Base-by-base conservation (phyloP, 2,797 vertebrate genomes). In the Melanotaenia boesemani region DNA sequence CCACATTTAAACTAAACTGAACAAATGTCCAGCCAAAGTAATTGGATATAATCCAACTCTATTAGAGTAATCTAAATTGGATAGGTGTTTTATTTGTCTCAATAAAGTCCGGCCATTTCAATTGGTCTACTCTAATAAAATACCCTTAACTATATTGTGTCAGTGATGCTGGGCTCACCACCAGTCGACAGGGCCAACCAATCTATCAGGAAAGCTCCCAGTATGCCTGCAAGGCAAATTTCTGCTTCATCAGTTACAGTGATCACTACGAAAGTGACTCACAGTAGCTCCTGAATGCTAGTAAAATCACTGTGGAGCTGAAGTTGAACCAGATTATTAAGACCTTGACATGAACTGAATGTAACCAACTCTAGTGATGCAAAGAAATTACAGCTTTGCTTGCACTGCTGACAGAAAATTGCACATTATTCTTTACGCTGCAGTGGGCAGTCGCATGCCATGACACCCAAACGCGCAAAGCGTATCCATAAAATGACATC, bases 271-370 rank as follows among this genome's bases (percentile, higher is more conserved):
- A 44, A 7, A 63, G 56, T 52, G 36, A 79, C 67, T 79, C 34
- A 63, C n/a, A 55, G 32, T n/a, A 5, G n/a, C 32, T 63, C 26
- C 52, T 61, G 46, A 15, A 59, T 54, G 55, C 65, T 28, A 41
- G 16, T 74, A 7, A 71, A 57, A 67, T 55, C 6, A 48, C 2
- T 70, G 54, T 30, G 54, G 48, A 78, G 34, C 12, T 67, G 26
- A 80, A 72, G 68, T 46, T 46, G 56, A 71, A 63, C 6, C n/a
- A 61, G n/a, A 83, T 71, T 44, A 82, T 71, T 63, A n/a, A 60
- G 65, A 71, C 56, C 22, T 60, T 66, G 32, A 8, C 16, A 58
- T 34, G 22, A 2, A 41, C 8, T 56, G 16, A 72, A 67, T 28
- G 32, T 73, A 76, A 67, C 22, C 67, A 39, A 37, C 24, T 36